Evolutionary conservation across 1,140 invertebrate genomes (phyloP), one percentile per base, ranked within the genome.

Genomic region (Hermetia illucens): DNA sequence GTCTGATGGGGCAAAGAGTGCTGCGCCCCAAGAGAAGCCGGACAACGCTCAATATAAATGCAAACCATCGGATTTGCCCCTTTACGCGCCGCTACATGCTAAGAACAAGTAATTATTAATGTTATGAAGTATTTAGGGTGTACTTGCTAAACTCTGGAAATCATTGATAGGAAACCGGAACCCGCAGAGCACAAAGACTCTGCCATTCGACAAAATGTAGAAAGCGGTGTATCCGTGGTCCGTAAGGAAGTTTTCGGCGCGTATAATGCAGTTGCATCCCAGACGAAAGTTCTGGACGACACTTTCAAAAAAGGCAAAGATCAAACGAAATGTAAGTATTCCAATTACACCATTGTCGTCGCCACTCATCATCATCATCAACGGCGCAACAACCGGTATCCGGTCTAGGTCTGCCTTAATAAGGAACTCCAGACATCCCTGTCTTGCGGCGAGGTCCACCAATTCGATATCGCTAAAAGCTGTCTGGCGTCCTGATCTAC

Each of bases 1-100:
- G n/a, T n/a, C n/a, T n/a, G n/a, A n/a, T n/a, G n/a, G n/a, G n/a
- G n/a, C n/a, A 3, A 36, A 17, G 35, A 34, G 22, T 29, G 8
- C 24, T 34, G 3, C 33, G 16, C 2, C 16, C 15, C 12, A 31
- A 19, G 21, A 2, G 19, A 20, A 15, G 5, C 8, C 8, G 13
- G 24, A 27, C 13, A 27, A 27, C 40, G n/a, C 38, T 1, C 38
- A 13, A 18, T 58, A 15, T 22, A 53, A 2, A 13, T 55, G 56
- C 25, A 48, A 45, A 16, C 51, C 56, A 16, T 51, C 46, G 21
- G 56, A 59, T 1, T 32, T 59, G 34, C 56, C 56, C 8, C 44
- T 59, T 21, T 59, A 59, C 22, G 45, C 47, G 5, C 43, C 44
- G 5, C 29, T 57, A 21, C 52, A 48, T 36, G 31, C 37, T 16